A percentile compares a stretch with the other conserved stretches of the same genome.
phyloP scores from a whole-genome alignment of 1,140 invertebrate species.

The Capitella teleta region DNA sequence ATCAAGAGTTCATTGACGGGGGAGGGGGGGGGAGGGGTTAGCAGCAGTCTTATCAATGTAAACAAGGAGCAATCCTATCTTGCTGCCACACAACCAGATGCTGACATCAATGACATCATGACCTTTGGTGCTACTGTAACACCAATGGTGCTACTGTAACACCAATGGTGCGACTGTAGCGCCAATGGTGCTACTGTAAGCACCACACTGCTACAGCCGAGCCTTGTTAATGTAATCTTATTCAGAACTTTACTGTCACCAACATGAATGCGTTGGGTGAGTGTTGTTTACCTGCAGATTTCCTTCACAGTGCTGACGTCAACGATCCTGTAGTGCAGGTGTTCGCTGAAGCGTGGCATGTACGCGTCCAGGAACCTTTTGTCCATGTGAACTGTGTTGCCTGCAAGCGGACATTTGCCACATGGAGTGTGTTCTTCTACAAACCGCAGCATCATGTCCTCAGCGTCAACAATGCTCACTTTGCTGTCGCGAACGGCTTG shows the following conservation, averaged over 20 bases:
- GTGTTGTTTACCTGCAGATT: constrained; percentile 48
- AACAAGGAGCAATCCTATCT: no score
- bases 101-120: not conserved
- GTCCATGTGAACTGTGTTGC: constrained; percentile 82
- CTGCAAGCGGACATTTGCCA: constrained; percentile 63
- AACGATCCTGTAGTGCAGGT: constrained; percentile 84
- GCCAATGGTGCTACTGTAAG: not conserved
- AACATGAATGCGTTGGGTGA: not conserved
- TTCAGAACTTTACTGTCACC: not conserved
- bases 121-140: not conserved
- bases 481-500: constrained; percentile 57
- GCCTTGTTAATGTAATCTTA: not conserved
- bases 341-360: constrained; percentile 47
- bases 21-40: no score
- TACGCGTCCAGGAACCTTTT: constrained; percentile 35
- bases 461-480: constrained; percentile 54
- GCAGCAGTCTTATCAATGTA: not conserved
- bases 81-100: no score
- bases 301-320: constrained; percentile 89
- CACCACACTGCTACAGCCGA: not conserved
- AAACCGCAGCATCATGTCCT: constrained; percentile 61
- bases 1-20: not conserved
- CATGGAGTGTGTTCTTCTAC: constrained; percentile 55
- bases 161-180: not conserved
- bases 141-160: not conserved